These are phyloP conservation scores for Camponotus fellah DNA, from an alignment of 2,888 invertebrate genomes.

Conservation along the genomic window DNA sequence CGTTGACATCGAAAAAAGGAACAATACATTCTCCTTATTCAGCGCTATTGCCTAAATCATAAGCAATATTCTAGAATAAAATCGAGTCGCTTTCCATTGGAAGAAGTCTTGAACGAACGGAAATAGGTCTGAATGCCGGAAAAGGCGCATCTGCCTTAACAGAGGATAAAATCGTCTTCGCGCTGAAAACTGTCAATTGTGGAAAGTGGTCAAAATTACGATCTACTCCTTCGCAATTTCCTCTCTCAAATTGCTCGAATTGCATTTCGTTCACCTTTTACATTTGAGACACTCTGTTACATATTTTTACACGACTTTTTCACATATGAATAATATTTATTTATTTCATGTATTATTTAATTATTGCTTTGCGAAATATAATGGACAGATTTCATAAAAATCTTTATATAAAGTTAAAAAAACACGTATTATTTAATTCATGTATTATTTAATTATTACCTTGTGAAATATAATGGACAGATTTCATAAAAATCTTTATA, in stretches of 20 bases:
- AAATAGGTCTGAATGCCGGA: slow-evolving; percentile 44
- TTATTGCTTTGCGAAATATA: neutral
- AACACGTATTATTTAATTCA: neutral
- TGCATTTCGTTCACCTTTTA: slow-evolving; percentile 9
- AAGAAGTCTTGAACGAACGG: slow-evolving; percentile 38
- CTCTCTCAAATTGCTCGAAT: slow-evolving; percentile 18
- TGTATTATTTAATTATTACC: neutral
- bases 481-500: neutral
- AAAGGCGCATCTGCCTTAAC: slow-evolving; percentile 41
- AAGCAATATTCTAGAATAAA: slow-evolving; percentile 35
- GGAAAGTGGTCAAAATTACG: slow-evolving; percentile 50
- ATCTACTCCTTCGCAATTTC: slow-evolving; percentile 41
- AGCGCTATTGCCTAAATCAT: slow-evolving; percentile 2
- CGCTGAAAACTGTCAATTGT: slow-evolving; percentile 52
- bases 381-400: neutral
- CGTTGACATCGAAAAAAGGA: neutral
- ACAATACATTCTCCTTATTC: neutral
- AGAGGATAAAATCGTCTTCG: slow-evolving; percentile 43
- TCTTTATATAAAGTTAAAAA: neutral
- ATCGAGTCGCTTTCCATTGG: neutral
- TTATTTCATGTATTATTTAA: neutral
- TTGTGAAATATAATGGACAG: neutral
- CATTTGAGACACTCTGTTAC: neutral
- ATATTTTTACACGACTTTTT: neutral
- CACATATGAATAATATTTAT: neutral